A percentile compares a stretch with the other conserved stretches of the same genome.
phyloP scores from a whole-genome alignment of 2,113 vertebrate species.

The Platycercus adscitus region DNA sequence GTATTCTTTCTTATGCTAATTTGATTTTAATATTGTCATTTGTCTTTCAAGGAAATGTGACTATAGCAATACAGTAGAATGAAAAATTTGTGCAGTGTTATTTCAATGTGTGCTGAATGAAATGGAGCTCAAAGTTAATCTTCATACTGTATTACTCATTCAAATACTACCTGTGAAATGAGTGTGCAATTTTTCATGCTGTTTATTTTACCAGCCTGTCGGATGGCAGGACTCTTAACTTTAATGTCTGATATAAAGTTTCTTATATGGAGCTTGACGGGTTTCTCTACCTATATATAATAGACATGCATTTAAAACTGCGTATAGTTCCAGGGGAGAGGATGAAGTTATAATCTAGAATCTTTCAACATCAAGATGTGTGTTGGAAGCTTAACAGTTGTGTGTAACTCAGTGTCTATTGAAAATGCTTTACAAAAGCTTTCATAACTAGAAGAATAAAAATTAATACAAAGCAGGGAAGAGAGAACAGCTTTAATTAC shows the following conservation, averaged over 20 bases:
- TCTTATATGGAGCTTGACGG: background rate
- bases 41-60: conserved; percentile 13
- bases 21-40: conserved; percentile 1
- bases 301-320: background rate
- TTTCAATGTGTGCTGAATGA: background rate
- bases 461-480: background rate
- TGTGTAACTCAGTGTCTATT: background rate
- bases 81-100: background rate
- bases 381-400: background rate
- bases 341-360: background rate
- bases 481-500: background rate
- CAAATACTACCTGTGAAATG: background rate
- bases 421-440: background rate
- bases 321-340: background rate
- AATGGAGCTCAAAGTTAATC: background rate
- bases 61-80: background rate
- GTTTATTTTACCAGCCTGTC: background rate
- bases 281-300: background rate
- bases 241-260: background rate
- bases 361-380: background rate
- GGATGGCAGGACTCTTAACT: background rate
- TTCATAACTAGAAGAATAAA: background rate
- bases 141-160: background rate
- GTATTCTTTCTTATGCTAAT: background rate
- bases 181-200: background rate